Evolutionary conservation across 2,113 vertebrate genomes (phyloP), one percentile per base, ranked within the genome.

Genomic region (Hirundichthys speculiger): DNA sequence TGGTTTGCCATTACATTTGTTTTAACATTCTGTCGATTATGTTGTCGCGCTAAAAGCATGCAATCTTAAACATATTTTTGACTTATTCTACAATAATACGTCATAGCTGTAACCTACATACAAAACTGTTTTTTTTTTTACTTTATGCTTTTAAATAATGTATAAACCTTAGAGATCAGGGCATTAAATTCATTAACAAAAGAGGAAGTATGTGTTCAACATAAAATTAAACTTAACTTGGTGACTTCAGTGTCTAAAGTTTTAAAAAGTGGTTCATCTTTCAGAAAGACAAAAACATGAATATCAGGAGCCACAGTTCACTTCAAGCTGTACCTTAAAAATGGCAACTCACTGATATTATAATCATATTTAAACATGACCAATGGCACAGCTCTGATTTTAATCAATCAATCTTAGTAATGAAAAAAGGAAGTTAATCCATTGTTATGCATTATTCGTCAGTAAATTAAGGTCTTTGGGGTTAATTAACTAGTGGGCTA

Each of bases 401-500:
- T 81, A 78, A 90, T 93, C 84, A 81, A 90, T 90, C 86, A 89
- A 80, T 88, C 79, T 78, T 67, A 66, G 83, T 88, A 87, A 88
- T 88, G 86, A 87, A 84, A 86, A 80, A 79, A 86, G 78, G 69
- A 86, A 90, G 84, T 85, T 89, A 91, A 90, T 90, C 91, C 89
- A 90, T 87, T 89, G 85, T 90, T 88, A 84, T 77, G 79, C 80
- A 88, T 89, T 91, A 89, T 89, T 86, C 86, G 74, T 83, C 69
- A 24, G 69, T 90, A 91, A 92, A 92, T 91, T 73, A 88, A 88
- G 90, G 89, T 90, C 90, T 89, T 82, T 34, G 78, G 80, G 90
- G 92, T 92, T 93, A 91, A 93, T 93, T 90, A 92, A 89, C 80
- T 76, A 70, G 67, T 77, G 75, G 63, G 70, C 81, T 86, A 84